Evolutionary conservation across 1,140 invertebrate species (phyloP).

Genomic region (Penaeus chinensis): DNA sequence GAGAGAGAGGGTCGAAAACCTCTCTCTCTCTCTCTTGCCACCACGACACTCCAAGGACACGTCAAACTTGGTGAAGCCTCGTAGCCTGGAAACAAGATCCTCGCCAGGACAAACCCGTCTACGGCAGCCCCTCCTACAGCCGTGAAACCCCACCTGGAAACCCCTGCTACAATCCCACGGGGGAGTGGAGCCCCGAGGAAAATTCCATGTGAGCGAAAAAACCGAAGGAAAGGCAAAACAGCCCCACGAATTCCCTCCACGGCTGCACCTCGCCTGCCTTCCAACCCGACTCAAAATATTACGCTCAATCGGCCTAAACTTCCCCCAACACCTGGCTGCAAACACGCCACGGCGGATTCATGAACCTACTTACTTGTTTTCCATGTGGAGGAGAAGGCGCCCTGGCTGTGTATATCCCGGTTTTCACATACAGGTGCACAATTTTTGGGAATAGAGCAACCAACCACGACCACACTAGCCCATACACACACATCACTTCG

Average conservation of each 20-base stretch:
- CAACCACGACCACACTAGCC: conserved; percentile 32
- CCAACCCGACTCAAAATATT: conserved; percentile 35
- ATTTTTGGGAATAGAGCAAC: conserved; percentile 12
- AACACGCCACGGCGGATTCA: neutral
- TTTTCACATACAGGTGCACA: conserved; percentile 17
- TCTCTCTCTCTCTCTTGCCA: conserved; percentile 6
- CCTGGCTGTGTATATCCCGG: neutral
- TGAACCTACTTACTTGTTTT: conserved; percentile 24
- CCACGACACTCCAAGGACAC: conserved; percentile 33
- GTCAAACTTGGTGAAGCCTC: conserved; percentile 18
- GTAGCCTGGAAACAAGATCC: conserved; percentile 34
- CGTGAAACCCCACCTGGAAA: neutral
- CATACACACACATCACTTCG: conserved; percentile 45
- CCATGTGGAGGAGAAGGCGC: conserved; percentile 30
- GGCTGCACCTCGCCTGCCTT: conserved; percentile 3
- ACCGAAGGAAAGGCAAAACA: neutral
- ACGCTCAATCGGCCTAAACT: conserved; percentile 12
- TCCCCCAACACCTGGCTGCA: neutral
- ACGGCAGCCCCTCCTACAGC: neutral
- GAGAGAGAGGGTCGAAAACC: conserved; percentile 39
- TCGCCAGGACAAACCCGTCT: neutral
- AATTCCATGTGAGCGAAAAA: neutral
- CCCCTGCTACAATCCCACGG: too few species aligned
- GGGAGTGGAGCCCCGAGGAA: neutral
- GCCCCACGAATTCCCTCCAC: conserved; percentile 25